Evolutionary conservation across 2,888 invertebrate species (phyloP).

Genomic region (Aphrophora alni): DNA sequence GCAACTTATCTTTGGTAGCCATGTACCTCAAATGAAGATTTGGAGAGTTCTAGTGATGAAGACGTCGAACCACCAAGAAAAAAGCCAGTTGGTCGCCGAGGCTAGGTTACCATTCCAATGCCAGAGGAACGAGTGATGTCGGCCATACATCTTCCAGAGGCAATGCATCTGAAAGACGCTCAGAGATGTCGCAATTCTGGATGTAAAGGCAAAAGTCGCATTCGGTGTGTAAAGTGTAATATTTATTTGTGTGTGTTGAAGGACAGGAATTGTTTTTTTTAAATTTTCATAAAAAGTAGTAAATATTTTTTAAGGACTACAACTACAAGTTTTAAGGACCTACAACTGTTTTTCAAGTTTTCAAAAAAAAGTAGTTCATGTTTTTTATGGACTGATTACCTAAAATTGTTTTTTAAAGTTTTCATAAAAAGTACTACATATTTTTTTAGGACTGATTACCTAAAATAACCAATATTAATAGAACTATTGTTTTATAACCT

Average conservation of each 20-base stretch:
- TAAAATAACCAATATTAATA: no score
- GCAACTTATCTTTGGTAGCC: no score
- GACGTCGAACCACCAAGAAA: conserved; percentile 26
- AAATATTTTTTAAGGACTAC: no score
- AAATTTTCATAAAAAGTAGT: conserved; percentile 21
- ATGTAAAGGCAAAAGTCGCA: neutral
- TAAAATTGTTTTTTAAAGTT: no score
- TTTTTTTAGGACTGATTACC: no score
- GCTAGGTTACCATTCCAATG: conserved; percentile 19
- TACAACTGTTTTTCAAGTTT: no score
- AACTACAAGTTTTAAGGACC: no score
- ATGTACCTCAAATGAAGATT: no score
- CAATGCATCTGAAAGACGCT: conserved; percentile 22
- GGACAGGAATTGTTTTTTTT: conserved; percentile 28
- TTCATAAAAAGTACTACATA: no score
- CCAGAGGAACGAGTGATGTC: neutral
- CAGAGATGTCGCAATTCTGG: conserved; percentile 13
- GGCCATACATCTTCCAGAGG: conserved; percentile 31
- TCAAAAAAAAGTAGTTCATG: no score
- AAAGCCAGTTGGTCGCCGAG: conserved; percentile 23
- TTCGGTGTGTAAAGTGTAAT: neutral
- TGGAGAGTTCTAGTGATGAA: neutral
- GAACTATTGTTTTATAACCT: no score
- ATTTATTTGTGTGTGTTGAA: conserved; percentile 18
- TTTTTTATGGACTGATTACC: no score